Base-by-base conservation (phyloP, 2,113 vertebrate genomes). In the Aix galericulata region DNA sequence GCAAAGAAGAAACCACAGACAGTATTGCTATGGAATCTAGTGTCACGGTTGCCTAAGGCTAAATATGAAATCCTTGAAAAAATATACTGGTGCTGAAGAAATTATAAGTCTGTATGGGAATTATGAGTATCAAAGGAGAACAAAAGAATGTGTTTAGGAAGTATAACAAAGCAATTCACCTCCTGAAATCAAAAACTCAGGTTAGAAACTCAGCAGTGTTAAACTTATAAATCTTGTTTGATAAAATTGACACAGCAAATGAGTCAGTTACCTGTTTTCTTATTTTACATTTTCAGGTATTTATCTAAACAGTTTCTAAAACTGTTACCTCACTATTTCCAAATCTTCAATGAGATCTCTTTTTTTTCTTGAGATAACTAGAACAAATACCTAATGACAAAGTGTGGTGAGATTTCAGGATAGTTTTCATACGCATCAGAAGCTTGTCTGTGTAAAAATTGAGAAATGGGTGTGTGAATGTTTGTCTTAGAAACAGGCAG, bases 31-130 rank as follows among this genome's bases (percentile, higher is more conserved):
- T 76, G 80, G 63, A 93, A 82, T 77, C 64, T 55, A 29, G 25
- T 7, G 25, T 69, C 60, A n/a, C 76, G 36, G 20, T 86, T 86
- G 66, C 72, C 72, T 59, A 66, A 91, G 60, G 36, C 64, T 84
- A 91, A 77, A 94, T 60, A 56, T 9, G 9, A 86, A 91, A 75
- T 11, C 16, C 40, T 91, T 81, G 29, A 69, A 88, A 94, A 93
- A 66, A 44, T 11, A 71, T 16, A 16, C 27, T 59, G 8, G 3
- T 77, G 32, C 62, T 75, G 42, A 26, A 88, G 56, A 62, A 92
- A 67, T 48, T 80, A 4, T 53, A 71, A 77, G 34, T 67, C 8
- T 88, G 15, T 23, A 72, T 23, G 9, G 29, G 26, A 81, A 86
- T 80, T 80, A 40, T 29, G 58, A 89, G 58, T 82, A 93, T 62